phyloP scores from a whole-genome alignment of 2,113 vertebrate genomes.

The Pelobates fuscus region DNA sequence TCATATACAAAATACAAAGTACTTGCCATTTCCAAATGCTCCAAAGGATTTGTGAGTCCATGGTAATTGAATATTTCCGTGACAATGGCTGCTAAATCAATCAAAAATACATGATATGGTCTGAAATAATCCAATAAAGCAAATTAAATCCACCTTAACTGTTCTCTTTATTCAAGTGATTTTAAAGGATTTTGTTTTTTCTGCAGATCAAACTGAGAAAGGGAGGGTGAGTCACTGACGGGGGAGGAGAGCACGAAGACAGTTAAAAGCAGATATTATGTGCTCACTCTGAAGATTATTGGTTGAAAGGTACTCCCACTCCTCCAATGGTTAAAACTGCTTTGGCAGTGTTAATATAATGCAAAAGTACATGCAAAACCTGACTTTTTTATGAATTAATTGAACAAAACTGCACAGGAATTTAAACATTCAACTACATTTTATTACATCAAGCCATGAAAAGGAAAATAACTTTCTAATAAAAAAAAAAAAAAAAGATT shows the following conservation, averaged over 20 bases:
- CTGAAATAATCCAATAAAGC: conserved; percentile 38
- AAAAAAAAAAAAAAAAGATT: too few relatives aligned
- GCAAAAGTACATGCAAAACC: conserved; percentile 23
- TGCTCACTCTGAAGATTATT: conserved; percentile 43
- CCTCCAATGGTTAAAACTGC: conserved; percentile 49
- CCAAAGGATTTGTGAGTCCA: conserved; percentile 45
- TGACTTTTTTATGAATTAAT: not conserved
- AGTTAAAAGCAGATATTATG: conserved; percentile 47
- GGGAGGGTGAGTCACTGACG: conserved; percentile 44
- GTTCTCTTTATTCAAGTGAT: conserved; percentile 20
- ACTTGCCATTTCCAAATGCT: conserved; percentile 60
- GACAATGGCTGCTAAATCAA: conserved; percentile 6
- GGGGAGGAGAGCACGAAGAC: conserved; percentile 47
- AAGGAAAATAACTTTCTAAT: too few relatives aligned
- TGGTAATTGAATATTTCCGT: conserved; percentile 13
- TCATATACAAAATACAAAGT: conserved; percentile 67
- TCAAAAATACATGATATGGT: conserved; percentile 7
- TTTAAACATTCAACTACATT: not conserved
- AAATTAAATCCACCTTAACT: conserved; percentile 40
- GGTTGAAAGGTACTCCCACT: conserved; percentile 45
- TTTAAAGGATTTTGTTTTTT: conserved; percentile 34
- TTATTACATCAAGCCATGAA: too few relatives aligned
- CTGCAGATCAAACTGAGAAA: conserved; percentile 40
- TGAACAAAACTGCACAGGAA: not conserved
- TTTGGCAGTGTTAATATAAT: conserved; percentile 25